Conservation (phyloP, 1,140 invertebrate species). For the Heliconius hewitsoni region DNA sequence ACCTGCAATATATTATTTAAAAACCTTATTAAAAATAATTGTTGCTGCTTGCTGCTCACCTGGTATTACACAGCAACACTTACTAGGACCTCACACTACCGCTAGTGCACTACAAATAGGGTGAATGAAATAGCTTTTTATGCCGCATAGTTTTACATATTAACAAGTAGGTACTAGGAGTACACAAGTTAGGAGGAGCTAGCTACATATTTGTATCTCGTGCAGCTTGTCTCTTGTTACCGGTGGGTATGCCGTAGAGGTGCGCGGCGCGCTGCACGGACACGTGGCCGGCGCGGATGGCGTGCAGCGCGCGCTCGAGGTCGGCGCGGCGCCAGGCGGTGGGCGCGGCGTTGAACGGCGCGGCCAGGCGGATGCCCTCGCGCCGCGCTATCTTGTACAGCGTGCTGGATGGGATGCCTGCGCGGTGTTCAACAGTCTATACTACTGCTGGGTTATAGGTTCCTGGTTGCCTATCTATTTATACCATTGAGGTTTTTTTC, state of each 20-base stretch:
- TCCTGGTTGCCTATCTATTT: background rate
- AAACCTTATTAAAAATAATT: no score
- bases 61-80: no score
- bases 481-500: no score
- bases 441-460: background rate
- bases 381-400: slow-evolving; percentile 94
- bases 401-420: slow-evolving; percentile 92
- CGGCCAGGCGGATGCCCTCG: slow-evolving; percentile 92
- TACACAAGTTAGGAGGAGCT: no score
- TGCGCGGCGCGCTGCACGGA: slow-evolving; percentile 93
- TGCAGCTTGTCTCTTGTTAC: slow-evolving; percentile 24
- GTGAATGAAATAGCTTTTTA: no score
- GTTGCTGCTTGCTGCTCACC: no score
- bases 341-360: slow-evolving; percentile 94
- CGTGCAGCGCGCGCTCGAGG: slow-evolving; percentile 90
- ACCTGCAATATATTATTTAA: slow-evolving; percentile 67
- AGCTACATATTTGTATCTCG: no score
- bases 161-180: no score
- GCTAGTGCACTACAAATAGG: no score
- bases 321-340: slow-evolving; percentile 93
- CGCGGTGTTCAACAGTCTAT: background rate
- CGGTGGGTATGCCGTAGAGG: slow-evolving; percentile 92
- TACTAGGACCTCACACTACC: no score
- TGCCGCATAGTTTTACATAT: no score
- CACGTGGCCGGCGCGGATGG: slow-evolving; percentile 89